Percentiles rank a stretch among this genome's conserved stretches.
Evolutionary conservation across 2,888 invertebrate genomes (phyloP).

Genomic region (Epirrita christyi): DNA sequence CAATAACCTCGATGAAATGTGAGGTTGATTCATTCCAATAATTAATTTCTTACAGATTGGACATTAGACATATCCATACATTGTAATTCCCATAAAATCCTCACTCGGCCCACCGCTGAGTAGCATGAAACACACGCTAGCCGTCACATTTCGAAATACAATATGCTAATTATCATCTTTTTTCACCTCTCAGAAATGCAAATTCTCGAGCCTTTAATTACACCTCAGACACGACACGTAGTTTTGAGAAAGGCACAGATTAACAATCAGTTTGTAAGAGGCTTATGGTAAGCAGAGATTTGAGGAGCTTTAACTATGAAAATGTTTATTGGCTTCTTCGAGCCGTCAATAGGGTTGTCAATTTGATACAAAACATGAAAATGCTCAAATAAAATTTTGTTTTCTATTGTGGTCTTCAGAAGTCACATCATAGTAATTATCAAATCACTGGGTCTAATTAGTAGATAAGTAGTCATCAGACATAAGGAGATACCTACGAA

Average conservation of each 20-base stretch:
- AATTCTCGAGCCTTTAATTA: conserved; percentile 81
- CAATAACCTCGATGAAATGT: conserved; percentile 12
- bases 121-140: conserved; percentile 72
- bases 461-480: too few relatives aligned
- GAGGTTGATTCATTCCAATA: conserved; percentile 10
- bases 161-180: conserved; percentile 83
- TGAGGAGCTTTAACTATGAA: conserved; percentile 65
- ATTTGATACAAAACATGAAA: background rate
- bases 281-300: conserved; percentile 68
- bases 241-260: conserved; percentile 68
- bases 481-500: too few relatives aligned
- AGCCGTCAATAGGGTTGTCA: conserved; percentile 47
- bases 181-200: conserved; percentile 82
- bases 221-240: conserved; percentile 79
- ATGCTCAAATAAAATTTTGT: too few relatives aligned
- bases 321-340: conserved; percentile 57
- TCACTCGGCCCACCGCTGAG: conserved; percentile 76
- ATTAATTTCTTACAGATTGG: conserved; percentile 22
- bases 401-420: too few relatives aligned
- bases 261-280: conserved; percentile 18
- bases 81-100: conserved; percentile 62
- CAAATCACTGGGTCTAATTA: too few relatives aligned
- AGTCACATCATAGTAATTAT: too few relatives aligned
- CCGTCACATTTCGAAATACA: conserved; percentile 83
- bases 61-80: conserved; percentile 61